phyloP scores from a whole-genome alignment of 64 coral and sea anemone species.

The Cladopsammia gracilis region DNA sequence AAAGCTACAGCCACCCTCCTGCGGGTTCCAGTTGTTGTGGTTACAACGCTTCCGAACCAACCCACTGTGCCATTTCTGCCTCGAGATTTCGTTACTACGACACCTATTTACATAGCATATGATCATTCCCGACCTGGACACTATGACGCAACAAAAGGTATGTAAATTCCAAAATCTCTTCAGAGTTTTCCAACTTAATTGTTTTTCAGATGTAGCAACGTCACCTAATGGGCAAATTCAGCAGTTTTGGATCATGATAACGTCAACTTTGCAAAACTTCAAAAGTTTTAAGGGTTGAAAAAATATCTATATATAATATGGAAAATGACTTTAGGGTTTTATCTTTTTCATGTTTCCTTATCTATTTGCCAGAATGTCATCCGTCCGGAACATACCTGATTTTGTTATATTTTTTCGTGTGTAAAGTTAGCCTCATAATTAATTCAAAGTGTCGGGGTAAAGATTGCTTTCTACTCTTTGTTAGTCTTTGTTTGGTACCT shows the following conservation, averaged over 20 bases:
- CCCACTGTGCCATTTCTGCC: constrained; percentile 76
- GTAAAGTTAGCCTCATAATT: background rate
- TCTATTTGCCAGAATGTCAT: too few relatives aligned
- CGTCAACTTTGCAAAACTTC: too few relatives aligned
- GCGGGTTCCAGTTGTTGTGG: constrained; percentile 68
- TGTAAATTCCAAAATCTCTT: too few relatives aligned
- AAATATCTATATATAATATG: too few relatives aligned
- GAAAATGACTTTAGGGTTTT: too few relatives aligned
- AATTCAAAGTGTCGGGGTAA: background rate
- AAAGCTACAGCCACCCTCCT: constrained; percentile 63
- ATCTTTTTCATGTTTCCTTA: too few relatives aligned
- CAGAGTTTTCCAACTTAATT: too few relatives aligned
- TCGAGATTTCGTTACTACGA: constrained; percentile 40
- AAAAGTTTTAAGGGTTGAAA: too few relatives aligned
- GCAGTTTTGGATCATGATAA: too few relatives aligned
- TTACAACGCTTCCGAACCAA: constrained; percentile 51
- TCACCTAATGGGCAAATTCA: background rate
- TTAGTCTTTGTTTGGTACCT: background rate
- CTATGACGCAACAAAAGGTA: constrained; percentile 87
- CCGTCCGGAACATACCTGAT: too few relatives aligned
- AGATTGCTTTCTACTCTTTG: background rate
- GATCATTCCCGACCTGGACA: constrained; percentile 78
- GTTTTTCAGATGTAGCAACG: too few relatives aligned
- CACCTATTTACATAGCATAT: constrained; percentile 74
- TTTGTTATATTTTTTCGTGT: background rate